Evolutionary conservation across 2,888 invertebrate species (phyloP), one percentile per base, ranked within the genome.

Genomic region (Drosophila nr. perissopoda): DNA sequence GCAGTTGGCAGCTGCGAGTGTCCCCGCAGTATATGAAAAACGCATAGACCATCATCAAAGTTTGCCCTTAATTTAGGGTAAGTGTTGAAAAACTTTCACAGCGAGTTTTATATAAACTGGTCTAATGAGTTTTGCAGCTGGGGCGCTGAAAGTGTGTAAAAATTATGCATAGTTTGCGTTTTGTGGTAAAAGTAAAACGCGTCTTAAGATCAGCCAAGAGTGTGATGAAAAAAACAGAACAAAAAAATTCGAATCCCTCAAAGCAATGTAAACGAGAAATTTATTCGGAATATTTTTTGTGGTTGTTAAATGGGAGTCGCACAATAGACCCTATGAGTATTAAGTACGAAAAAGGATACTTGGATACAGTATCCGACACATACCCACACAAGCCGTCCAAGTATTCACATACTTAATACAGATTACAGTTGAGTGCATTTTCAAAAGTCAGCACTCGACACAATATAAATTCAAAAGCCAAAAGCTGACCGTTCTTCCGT

Each of bases 401-500:
- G 60, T 33, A 63, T 75, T 70, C 79, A 69, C 70, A 87, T 71
- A 84, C 82, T 80, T 81, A 83, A 86, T 86, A 81, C 62, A 81
- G 72, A 83, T 81, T 88, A 86, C 79, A 86, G 89, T 81, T 90
- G 89, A 90, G 87, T 88, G 83, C 79, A 89, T 89, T 86, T 85
- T 64, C 73, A 88, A 83, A 88, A 88, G 87, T 86, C 83, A 83
- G 81, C 85, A 85, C 69, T 82, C 74, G 71, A 74, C 86, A 85
- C 89, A 86, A 86, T 89, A 83, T 82, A 85, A 78, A 89, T 88
- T 79, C 81, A 80, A 88, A 85, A 68, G 81, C 75, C 82, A 70
- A 76, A 68, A 53, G 52, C 62, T 46, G 56, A 51, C 57, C 52
- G 31, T 42, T 36, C 18, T 10, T 52, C 25, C 53, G 21, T 57